Evolutionary conservation across 2,888 invertebrate genomes (phyloP).

Genomic region (Ochropleura leucogaster): DNA sequence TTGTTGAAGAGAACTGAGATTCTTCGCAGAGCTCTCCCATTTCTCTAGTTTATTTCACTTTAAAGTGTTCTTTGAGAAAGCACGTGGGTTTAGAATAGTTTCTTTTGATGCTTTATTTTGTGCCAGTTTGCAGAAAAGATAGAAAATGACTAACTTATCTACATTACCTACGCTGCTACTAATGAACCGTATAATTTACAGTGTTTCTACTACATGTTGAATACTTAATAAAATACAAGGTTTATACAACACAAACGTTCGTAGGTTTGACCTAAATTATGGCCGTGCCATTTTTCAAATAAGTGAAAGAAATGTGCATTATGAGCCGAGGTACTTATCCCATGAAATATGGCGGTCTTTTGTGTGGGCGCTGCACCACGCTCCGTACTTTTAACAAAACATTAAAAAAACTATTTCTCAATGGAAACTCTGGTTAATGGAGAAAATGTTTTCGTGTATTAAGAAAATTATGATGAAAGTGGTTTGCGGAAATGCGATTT

Average conservation of each 20-base stretch:
- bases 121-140: not conserved
- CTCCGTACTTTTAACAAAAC: slow-evolving; percentile 48
- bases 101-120: not conserved
- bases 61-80: slow-evolving; percentile 12
- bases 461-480: slow-evolving; percentile 24
- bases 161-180: not conserved
- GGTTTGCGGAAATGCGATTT: not conserved
- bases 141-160: not conserved
- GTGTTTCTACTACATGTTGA: not conserved
- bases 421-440: slow-evolving; percentile 33
- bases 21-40: slow-evolving; percentile 30
- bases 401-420: slow-evolving; percentile 31
- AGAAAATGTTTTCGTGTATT: slow-evolving; percentile 39
- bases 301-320: slow-evolving; percentile 66
- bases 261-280: slow-evolving; percentile 56
- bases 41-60: slow-evolving; percentile 41
- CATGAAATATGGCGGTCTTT: slow-evolving; percentile 66
- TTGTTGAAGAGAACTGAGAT: slow-evolving; percentile 30
- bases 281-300: slow-evolving; percentile 58
- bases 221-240: slow-evolving; percentile 31
- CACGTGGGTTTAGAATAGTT: slow-evolving; percentile 1
- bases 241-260: slow-evolving; percentile 23
- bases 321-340: slow-evolving; percentile 63
- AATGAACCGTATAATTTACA: not conserved
- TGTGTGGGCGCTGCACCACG: slow-evolving; percentile 56